Conservation (phyloP, 2,113 vertebrate species). For the Cheirogaleus medius region DNA sequence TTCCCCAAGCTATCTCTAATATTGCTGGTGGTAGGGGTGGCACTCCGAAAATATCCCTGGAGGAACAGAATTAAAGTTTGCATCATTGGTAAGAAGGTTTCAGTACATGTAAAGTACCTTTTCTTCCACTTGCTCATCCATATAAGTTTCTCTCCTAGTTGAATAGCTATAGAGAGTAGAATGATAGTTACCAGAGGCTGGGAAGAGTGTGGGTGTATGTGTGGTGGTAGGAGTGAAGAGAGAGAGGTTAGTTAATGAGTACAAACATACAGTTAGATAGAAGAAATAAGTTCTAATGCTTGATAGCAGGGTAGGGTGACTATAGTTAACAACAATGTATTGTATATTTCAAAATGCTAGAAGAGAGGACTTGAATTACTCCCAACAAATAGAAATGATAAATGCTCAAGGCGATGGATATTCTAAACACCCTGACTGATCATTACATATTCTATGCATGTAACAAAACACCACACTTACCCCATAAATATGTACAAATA, state of each 20-base stretch:
- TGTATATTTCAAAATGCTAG: not conserved
- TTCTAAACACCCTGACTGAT: not conserved
- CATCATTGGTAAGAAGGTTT: not conserved
- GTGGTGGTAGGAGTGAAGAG: not conserved
- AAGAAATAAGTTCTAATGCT: not conserved
- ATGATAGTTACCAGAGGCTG: not conserved
- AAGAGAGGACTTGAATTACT: not conserved
- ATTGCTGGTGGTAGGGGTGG: not conserved
- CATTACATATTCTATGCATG: not conserved
- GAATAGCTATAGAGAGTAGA: not conserved
- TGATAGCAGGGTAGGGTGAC: not conserved
- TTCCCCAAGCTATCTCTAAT: not conserved
- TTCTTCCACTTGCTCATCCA: not conserved
- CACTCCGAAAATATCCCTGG: not conserved
- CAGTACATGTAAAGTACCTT: not conserved
- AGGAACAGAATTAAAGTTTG: not conserved
- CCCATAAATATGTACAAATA: not conserved
- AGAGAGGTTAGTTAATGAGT: not conserved
- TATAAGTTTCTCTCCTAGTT: not conserved
- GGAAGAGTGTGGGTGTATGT: not conserved
- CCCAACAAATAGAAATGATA: not conserved
- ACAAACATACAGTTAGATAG: not conserved
- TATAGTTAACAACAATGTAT: not conserved
- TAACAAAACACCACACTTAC: not conserved
- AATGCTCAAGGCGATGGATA: not conserved